These are phyloP conservation scores for Ectobius pallidus DNA, from an alignment of 2,888 invertebrate species.

Conservation along the genomic window DNA sequence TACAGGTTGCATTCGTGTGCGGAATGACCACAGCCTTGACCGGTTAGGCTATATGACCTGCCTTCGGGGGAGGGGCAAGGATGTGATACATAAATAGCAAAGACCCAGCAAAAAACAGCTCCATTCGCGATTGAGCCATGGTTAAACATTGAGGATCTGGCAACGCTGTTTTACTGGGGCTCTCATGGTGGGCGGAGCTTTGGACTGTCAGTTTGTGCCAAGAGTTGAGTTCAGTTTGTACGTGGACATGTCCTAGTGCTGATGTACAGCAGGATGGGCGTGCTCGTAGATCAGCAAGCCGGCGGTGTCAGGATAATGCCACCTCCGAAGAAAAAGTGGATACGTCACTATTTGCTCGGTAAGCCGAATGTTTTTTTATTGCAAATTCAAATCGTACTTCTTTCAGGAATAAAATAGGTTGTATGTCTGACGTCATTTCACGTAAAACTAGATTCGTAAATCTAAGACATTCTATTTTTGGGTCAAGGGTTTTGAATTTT, in stretches of 20 bases:
- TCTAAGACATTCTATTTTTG: slow-evolving; percentile 18
- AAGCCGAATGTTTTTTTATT: neutral
- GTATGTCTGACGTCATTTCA: neutral
- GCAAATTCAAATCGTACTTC: neutral
- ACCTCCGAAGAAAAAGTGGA: slow-evolving; percentile 77
- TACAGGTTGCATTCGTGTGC: neutral
- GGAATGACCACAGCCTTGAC: neutral
- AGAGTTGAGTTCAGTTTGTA: neutral
- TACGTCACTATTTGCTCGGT: slow-evolving; percentile 67
- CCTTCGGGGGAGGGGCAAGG: neutral
- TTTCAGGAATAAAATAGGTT: neutral
- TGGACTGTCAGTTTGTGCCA: neutral
- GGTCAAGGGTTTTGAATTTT: slow-evolving; percentile 19
- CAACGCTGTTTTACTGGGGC: neutral
- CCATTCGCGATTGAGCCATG: neutral
- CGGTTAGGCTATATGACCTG: neutral
- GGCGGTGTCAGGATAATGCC: slow-evolving; percentile 56
- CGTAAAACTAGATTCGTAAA: neutral
- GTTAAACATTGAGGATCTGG: neutral
- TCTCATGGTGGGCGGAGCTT: slow-evolving; percentile 16
- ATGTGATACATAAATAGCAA: neutral
- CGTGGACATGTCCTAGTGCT: neutral
- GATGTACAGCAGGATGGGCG: slow-evolving; percentile 48
- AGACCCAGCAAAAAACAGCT: neutral
- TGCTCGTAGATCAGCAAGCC: slow-evolving; percentile 39